Evolutionary conservation across 2,113 vertebrate species (phyloP), one percentile per base, ranked within the genome.

Genomic region (Micronisus gabar): DNA sequence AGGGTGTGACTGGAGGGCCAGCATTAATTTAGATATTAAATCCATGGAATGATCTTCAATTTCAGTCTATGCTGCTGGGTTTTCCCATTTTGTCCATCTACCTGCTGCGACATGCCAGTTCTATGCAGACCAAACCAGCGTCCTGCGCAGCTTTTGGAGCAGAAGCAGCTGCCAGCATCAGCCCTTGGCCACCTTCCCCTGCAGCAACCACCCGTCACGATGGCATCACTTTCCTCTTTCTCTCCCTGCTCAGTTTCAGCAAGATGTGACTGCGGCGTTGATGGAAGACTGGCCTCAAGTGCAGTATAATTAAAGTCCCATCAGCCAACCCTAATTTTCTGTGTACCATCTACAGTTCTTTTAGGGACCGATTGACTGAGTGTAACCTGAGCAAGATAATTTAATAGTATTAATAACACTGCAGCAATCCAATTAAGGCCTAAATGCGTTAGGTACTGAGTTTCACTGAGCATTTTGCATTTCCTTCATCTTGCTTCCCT

Each of bases 351-450:
- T 91, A 23, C 48, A 36, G 43, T 23, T 61, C 81, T 95, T 94
- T 16, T 7, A 48, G 67, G 63, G 84, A 58, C 76, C 32, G 8
- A 30, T 1, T 36, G 83, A 47, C 68, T 41, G 74, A 86, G 63
- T 80, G 53, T 8, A 89, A 82, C 73, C 75, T 36, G 56, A 86
- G 88, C 48, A 59, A 55, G 89, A 63, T 91, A 45, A 95, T 86
- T 45, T 81, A 52, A 58, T 86, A 55, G 45, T 68, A 58, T 74
- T 91, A 92, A 91, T 89, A 91, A 56, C 4, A 2, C 72, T 78
- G 73, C 59, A 67, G 76, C n/a, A 48, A 92, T 81, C 84, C 43
- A 61, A 45, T 93, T 89, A 85, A 27, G 61, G 53, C 43, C 61
- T 79, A 61, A 76, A 87, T 23, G 71, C 81, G 85, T 79, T 82